Base-by-base conservation (phyloP, 2,888 invertebrate genomes). In the Cynaeus angustus region DNA sequence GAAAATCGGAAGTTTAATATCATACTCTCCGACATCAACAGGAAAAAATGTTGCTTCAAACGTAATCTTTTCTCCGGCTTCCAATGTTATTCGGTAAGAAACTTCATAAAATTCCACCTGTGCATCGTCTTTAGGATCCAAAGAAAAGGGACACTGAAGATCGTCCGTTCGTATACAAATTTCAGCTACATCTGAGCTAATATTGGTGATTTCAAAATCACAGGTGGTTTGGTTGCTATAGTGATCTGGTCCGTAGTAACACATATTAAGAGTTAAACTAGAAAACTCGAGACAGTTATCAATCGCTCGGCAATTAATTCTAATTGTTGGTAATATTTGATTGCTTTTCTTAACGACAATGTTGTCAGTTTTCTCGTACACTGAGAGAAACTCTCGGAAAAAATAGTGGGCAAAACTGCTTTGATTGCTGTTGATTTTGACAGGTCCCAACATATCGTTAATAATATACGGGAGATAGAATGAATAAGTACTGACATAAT, bases 371-470 rank as follows among this genome's bases (percentile, higher is more conserved):
- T 52, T 21, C 16, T 28, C 26, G 41, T 48, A 65, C 7, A 9
- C 14, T 8, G 13, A 4, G 0, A 3, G 9, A n/a, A 13, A 16
- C 2, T 53, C 37, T 53, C 46, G 5, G 1, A 61, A n/a, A 12
- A 38, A 61, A 48, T 53, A 46, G 1, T 41, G n/a, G 4, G 59
- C 12, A 14, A 10, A 26, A 3, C 13, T 14, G 6, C 28, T 37
- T 43, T 14, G 28, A 9, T 9, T 12, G 67, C 59, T 65, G 76
- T 76, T 83, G 68, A 79, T 52, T 72, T 82, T 74, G 3, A 88
- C 86, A 5, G 91, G 90, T 0, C 90, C 91, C 52, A 91, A 74
- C 43, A 90, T 79, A 59, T 85, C 86, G 75, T 91, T 91, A 12
- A 91, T 83, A 75, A 88, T 84, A 68, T 89, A 85, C 0, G 91